These are phyloP conservation scores for Proteles cristata DNA, from an alignment of 2,113 vertebrate genomes.

Conservation along the genomic window DNA sequence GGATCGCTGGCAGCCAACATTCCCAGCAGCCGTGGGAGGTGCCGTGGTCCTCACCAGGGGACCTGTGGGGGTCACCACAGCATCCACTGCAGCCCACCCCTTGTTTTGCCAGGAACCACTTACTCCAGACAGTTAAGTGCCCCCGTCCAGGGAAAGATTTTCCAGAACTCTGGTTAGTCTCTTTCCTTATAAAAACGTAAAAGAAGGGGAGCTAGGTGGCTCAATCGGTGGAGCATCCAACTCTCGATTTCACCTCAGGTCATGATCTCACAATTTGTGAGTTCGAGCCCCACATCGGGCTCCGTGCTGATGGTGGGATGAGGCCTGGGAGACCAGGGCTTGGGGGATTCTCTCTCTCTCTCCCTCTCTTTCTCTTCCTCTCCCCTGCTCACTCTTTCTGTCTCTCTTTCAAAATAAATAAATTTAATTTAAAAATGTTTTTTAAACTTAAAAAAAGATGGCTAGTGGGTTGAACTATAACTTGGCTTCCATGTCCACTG, in stretches of 20 bases:
- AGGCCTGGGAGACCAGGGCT: too few species aligned
- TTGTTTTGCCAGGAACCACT: neutral
- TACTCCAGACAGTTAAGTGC: neutral
- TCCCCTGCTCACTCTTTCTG: too few species aligned
- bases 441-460: neutral
- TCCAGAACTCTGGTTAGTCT: neutral
- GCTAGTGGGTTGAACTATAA: neutral
- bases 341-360: too few species aligned
- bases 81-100: rapidly evolving
- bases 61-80: neutral
- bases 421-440: too few species aligned
- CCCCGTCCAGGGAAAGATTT: neutral
- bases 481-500: neutral
- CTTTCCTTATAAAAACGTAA: neutral
- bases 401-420: too few species aligned
- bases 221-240: too few species aligned
- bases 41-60: neutral
- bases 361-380: too few species aligned
- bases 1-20: too few species aligned
- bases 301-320: too few species aligned
- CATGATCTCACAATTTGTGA: too few species aligned
- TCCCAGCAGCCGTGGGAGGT: neutral
- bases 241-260: too few species aligned
- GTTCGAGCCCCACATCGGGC: too few species aligned
- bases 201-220: neutral